Percentiles rank a stretch among this genome's conserved stretches.
Conservation (phyloP, 1,140 invertebrate species). For the Chlorops oryzae region DNA sequence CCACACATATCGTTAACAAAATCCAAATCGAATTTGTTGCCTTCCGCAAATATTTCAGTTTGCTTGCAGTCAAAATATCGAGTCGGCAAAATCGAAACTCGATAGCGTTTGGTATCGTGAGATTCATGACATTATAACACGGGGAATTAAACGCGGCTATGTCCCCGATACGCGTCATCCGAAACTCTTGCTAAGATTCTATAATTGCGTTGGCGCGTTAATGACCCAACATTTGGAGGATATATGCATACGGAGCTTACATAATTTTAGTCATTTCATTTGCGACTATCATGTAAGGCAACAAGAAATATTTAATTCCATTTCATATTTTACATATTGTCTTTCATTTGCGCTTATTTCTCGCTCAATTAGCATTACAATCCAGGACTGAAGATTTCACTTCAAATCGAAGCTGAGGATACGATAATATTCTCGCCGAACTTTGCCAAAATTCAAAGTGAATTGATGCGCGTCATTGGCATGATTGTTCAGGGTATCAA, state of each 20-base stretch:
- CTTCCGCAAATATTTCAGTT: slow-evolving; percentile 48
- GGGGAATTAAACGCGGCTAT: slow-evolving; percentile 68
- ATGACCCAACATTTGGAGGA: slow-evolving; percentile 82
- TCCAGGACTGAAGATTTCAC: slow-evolving; percentile 68
- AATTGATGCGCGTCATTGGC: slow-evolving; percentile 65
- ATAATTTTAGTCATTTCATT: slow-evolving; percentile 72
- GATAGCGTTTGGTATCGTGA: slow-evolving; percentile 57
- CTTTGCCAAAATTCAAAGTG: slow-evolving; percentile 66
- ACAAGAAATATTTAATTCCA: too few species aligned
- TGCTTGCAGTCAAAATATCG: slow-evolving; percentile 50
- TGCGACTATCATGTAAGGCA: slow-evolving; percentile 62
- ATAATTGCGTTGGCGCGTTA: slow-evolving; percentile 73
- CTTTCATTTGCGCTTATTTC: slow-evolving; percentile 10
- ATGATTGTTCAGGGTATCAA: slow-evolving; percentile 64
- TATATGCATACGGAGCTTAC: slow-evolving; percentile 71
- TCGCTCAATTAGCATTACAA: slow-evolving; percentile 55
- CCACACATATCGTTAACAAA: too few species aligned
- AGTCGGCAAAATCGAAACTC: slow-evolving; percentile 52
- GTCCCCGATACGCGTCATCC: slow-evolving; percentile 64
- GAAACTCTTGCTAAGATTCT: slow-evolving; percentile 66
- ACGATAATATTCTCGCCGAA: slow-evolving; percentile 72
- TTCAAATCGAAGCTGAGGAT: slow-evolving; percentile 60
- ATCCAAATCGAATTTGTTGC: too few species aligned
- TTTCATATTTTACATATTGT: too few species aligned
- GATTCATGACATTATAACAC: slow-evolving; percentile 57